Conservation (phyloP, 37 sponge, comb jelly and placozoan genomes). For the Lycopodina hypogea region DNA sequence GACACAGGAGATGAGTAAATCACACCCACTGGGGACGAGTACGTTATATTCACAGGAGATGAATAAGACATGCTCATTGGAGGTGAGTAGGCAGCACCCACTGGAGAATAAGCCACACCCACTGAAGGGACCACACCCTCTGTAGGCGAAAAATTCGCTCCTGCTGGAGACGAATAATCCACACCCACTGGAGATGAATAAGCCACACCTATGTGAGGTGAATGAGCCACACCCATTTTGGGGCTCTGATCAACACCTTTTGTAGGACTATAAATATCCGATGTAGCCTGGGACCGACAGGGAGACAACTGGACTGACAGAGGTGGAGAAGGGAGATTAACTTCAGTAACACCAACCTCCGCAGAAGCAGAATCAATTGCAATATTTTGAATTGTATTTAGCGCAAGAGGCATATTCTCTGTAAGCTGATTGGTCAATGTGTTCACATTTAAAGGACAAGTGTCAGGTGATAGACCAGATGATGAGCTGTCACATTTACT, state of each 20-base stretch:
- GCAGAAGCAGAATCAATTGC: neutral
- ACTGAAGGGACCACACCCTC: neutral
- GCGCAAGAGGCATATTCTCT: neutral
- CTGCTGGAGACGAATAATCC: too few relatives aligned
- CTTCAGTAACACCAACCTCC: neutral
- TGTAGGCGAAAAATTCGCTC: too few relatives aligned
- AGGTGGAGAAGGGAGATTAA: neutral
- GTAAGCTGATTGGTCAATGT: conserved; percentile 14
- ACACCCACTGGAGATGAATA: neutral
- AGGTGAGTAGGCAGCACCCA: neutral
- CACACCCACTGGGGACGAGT: too few relatives aligned
- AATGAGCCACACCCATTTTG: neutral
- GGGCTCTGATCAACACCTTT: neutral
- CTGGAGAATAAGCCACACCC: conserved; percentile 3
- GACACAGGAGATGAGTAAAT: neutral
- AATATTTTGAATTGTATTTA: neutral
- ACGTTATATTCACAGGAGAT: too few relatives aligned
- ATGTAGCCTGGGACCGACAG: neutral
- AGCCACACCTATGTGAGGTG: too few relatives aligned
- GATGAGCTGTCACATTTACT: conserved; percentile 1
- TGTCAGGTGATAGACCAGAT: neutral
- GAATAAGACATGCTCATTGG: too few relatives aligned
- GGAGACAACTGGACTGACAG: neutral
- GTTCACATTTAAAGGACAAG: conserved; percentile 1
- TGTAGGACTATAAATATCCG: neutral